These are phyloP conservation scores for Cheracebus regulus DNA, from an alignment of 2,797 vertebrate species.

Conservation along the genomic window DNA sequence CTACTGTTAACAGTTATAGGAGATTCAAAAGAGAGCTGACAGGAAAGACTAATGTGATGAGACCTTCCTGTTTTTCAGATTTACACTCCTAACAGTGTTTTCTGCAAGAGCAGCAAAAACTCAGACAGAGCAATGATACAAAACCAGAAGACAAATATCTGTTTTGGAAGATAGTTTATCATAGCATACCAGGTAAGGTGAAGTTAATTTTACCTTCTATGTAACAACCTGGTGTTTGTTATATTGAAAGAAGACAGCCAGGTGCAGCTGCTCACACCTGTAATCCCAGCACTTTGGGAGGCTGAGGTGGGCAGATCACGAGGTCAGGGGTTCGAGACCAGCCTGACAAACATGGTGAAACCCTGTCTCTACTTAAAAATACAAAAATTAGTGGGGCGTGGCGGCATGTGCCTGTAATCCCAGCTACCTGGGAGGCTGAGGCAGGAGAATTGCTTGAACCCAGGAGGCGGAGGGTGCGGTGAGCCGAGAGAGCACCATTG, in stretches of 20 bases:
- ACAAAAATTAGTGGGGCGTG: no score
- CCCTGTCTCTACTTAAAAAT: no score
- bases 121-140: neutral
- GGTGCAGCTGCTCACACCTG: no score
- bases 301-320: no score
- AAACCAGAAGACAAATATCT: neutral
- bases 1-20: neutral
- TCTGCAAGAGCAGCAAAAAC: constrained; percentile 35
- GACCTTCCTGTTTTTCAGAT: constrained; percentile 54
- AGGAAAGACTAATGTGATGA: constrained; percentile 35
- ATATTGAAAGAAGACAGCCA: neutral
- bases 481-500: no score
- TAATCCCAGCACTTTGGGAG: no score
- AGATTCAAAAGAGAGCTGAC: constrained; percentile 5
- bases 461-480: no score
- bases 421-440: no score
- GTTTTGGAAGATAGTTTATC: neutral
- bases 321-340: no score
- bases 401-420: no score
- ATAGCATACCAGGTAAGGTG: neutral
- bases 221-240: neutral
- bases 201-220: neutral
- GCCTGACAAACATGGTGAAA: no score
- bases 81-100: neutral
- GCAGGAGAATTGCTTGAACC: no score